Conservation (phyloP, 2,888 invertebrate genomes). For the Parnassius apollo region DNA sequence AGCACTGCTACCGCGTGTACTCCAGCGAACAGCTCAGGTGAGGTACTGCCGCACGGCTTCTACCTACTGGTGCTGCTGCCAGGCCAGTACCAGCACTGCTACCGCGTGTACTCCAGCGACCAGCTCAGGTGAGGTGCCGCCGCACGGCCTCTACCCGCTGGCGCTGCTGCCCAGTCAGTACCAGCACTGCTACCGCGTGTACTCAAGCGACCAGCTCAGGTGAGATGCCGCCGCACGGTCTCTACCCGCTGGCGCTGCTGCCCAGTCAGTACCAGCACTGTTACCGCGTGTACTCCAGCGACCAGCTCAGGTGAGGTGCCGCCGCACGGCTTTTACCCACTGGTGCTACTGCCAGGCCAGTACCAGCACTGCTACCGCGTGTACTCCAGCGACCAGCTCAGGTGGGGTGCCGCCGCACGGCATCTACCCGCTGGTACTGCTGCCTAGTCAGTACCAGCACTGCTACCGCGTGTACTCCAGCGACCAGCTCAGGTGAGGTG, state of each 20-base stretch:
- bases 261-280: conserved; percentile 97
- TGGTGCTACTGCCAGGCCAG: conserved; percentile 97
- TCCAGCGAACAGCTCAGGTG: conserved; percentile 88
- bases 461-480: conserved; percentile 76
- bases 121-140: conserved; percentile 31
- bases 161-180: conserved; percentile 97
- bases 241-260: conserved; percentile 94
- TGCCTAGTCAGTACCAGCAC: conserved; percentile 97
- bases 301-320: conserved; percentile 9
- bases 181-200: conserved; percentile 90
- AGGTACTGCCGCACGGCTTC: conserved; percentile 78
- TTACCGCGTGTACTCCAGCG: conserved; percentile 62
- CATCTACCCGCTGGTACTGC: conserved; percentile 94
- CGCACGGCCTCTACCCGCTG: conserved; percentile 90
- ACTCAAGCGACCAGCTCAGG: conserved; percentile 89
- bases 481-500: no score
- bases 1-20: conserved; percentile 90
- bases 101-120: conserved; percentile 43
- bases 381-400: conserved; percentile 91
- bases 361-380: conserved; percentile 91
- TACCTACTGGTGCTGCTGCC: conserved; percentile 97
- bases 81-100: conserved; percentile 97
- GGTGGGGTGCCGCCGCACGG: conserved; percentile 64
- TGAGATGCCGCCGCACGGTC: conserved; percentile 43
- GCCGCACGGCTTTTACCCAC: conserved; percentile 88